Percentiles rank a stretch among this genome's conserved stretches.
These are phyloP conservation scores for Nothoprocta pentlandii DNA, from an alignment of 2,113 vertebrate species.

Conservation along the genomic window DNA sequence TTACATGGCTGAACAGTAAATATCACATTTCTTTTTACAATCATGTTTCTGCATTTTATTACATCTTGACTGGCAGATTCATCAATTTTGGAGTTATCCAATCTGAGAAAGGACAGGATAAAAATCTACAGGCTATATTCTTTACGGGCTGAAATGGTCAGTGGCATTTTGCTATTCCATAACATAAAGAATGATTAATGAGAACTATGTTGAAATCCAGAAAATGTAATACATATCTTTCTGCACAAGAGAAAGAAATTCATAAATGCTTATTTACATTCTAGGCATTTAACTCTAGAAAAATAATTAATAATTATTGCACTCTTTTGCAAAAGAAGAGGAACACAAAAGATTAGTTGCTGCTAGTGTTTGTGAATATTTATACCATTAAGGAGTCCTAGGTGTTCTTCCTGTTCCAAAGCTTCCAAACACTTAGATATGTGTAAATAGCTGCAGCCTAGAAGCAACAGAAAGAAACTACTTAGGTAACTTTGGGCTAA, in stretches of 20 bases:
- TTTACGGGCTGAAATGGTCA: background rate
- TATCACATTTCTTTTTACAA: slow-evolving; percentile 69
- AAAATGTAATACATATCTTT: background rate
- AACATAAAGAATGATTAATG: background rate
- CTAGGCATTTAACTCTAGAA: background rate
- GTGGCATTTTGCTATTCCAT: background rate
- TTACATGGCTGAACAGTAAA: slow-evolving; percentile 68
- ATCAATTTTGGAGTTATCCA: slow-evolving; percentile 51
- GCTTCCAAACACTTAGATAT: background rate
- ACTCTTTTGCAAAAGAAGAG: background rate
- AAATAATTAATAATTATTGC: background rate
- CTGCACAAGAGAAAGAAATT: background rate
- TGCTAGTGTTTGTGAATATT: background rate
- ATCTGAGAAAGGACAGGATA: background rate
- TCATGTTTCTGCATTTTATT: slow-evolving; percentile 66
- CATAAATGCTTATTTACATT: background rate
- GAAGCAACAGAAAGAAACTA: background rate
- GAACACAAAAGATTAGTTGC: background rate
- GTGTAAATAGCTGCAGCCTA: background rate
- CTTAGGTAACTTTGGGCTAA: background rate
- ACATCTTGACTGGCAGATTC: slow-evolving; percentile 37
- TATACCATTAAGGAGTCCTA: background rate
- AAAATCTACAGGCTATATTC: background rate
- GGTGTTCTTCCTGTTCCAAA: background rate
- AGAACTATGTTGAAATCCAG: background rate